Base-by-base conservation (phyloP, 2,113 vertebrate genomes). In the Zapornia atra region DNA sequence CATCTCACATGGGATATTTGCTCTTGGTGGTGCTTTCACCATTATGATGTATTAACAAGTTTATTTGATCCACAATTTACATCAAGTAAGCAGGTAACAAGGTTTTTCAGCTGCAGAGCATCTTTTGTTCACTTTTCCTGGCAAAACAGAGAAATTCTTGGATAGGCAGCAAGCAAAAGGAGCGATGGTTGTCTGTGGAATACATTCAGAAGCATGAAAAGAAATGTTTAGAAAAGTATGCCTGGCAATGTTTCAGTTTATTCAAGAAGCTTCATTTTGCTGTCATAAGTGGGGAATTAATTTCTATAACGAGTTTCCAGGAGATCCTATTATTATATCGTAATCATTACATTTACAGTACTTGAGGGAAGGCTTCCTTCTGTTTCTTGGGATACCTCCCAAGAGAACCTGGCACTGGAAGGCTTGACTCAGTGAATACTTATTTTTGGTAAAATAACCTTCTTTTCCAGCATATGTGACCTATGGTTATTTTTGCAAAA, bases 401-500 rank as follows among this genome's bases (percentile, higher is more conserved):
- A 68, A 61, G 76, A 90, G 65, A 94, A 83, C 7, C 50, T 71
- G 44, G 48, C 57, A 84, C 21, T 78, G 66, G 53, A 93, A 95
- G 65, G 72, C 40, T 71, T 86, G 65, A 92, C 48, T 92, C 70
- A 89, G 69, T 86, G 89, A 88, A 93, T 53, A 51, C 61, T 89
- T 92, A 57, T 61, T 87, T 97, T 95, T 82, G 42, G 56, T 68
- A 71, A 18, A 5, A 56, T 22, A 86, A 68, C 21, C 19, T 88
- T 66, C 50, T 60, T 93, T 46, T 88, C 65, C 80, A 86, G 60
- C 5, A 88, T 68, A 51, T 12, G 15, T 81, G 60, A 86, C 36
- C 38, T 81, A 44, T 19, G 4, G 51, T 71, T 90, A 88, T 75
- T 92, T 93, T 86, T 86, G 64, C 29, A 59, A 66, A 94, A 85